Percentiles rank a stretch among this genome's conserved stretches.
Conservation (phyloP, 1,140 invertebrate species). For the Matsumurasca onukii region DNA sequence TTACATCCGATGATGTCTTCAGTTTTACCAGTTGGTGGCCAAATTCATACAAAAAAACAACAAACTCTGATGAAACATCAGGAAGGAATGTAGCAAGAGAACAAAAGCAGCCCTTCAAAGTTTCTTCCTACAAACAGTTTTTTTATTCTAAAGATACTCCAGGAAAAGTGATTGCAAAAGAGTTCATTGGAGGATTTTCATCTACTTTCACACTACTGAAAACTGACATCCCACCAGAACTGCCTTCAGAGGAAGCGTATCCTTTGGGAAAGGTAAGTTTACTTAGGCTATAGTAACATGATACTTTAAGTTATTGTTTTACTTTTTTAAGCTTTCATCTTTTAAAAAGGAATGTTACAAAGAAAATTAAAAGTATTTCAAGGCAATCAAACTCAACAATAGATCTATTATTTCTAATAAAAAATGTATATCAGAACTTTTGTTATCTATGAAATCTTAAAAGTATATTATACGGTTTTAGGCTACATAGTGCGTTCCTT, state of each 20-base stretch:
- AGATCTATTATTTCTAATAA: background rate
- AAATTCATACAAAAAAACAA: background rate
- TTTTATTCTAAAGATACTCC: background rate
- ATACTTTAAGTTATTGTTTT: too few species aligned
- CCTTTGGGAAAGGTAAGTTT: background rate
- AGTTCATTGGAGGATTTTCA: constrained; percentile 15
- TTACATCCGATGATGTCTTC: background rate
- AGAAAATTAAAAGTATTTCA: too few species aligned
- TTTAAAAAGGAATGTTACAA: too few species aligned
- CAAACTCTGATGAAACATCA: constrained; percentile 21
- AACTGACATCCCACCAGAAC: background rate
- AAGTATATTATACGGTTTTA: background rate
- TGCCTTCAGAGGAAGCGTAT: background rate
- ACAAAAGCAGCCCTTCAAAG: background rate
- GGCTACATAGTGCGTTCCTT: background rate
- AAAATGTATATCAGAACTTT: background rate
- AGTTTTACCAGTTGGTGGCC: constrained; percentile 13
- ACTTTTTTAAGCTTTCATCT: background rate
- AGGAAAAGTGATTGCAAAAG: constrained; percentile 5
- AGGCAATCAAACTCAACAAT: too few species aligned
- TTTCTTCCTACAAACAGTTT: constrained; percentile 11
- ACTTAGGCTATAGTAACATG: too few species aligned
- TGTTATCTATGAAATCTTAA: background rate
- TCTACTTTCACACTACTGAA: background rate
- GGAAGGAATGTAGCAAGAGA: background rate